A percentile compares a stretch with the other conserved stretches of the same genome.
Evolutionary conservation across 2,888 invertebrate genomes (phyloP).

Genomic region (Lycophotia porphyrea): DNA sequence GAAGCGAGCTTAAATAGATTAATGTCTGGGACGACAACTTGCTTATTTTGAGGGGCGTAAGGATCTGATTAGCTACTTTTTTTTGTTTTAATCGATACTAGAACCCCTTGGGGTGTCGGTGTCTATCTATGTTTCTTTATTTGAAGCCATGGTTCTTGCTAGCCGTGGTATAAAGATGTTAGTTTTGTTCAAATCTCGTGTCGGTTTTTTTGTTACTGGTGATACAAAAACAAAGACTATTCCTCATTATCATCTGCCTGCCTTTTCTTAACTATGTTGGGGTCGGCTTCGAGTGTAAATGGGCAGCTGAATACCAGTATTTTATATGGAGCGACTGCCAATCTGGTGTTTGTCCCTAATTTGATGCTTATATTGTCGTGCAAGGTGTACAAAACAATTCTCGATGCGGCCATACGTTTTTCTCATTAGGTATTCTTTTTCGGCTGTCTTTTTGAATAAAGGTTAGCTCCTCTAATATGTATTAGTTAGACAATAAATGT

Average conservation of each 20-base stretch:
- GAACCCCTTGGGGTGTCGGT: conserved; percentile 3
- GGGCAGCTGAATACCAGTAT: too few relatives aligned
- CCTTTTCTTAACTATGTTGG: neutral
- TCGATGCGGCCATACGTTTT: too few relatives aligned
- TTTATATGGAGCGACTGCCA: too few relatives aligned
- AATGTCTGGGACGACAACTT: conserved; percentile 28
- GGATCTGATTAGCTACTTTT: conserved; percentile 46
- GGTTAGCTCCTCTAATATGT: too few relatives aligned
- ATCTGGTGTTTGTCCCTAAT: too few relatives aligned
- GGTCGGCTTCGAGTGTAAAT: neutral
- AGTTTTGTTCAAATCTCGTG: neutral
- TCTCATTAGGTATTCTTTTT: too few relatives aligned
- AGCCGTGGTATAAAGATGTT: neutral
- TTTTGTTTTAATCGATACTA: conserved; percentile 39
- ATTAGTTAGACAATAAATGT: too few relatives aligned
- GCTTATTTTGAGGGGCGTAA: conserved; percentile 51
- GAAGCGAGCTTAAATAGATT: conserved; percentile 47
- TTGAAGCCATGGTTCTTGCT: neutral
- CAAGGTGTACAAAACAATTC: too few relatives aligned
- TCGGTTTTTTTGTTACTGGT: neutral
- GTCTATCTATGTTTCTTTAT: neutral
- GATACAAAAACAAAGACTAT: neutral
- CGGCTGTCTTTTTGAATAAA: too few relatives aligned
- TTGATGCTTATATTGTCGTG: too few relatives aligned
- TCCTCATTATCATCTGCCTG: neutral